phyloP scores from a whole-genome alignment of 2,797 vertebrate genomes.

The Pantherophis alleghaniensis region DNA sequence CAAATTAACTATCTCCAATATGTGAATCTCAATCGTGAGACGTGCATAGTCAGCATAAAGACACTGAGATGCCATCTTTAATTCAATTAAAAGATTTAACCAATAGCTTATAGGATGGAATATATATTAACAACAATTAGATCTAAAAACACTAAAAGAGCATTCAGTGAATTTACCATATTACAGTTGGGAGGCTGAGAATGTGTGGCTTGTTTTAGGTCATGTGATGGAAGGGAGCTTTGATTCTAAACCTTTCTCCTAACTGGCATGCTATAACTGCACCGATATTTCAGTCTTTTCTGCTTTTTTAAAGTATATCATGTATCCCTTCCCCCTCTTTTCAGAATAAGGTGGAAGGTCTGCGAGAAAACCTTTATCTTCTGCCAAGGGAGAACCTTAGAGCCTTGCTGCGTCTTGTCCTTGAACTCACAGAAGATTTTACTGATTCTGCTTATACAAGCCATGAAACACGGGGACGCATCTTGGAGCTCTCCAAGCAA shows the following conservation, averaged over 20 bases:
- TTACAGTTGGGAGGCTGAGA: not conserved
- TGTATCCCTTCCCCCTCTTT: constrained; percentile 14
- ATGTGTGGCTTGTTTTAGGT: not conserved
- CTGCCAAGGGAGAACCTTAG: constrained; percentile 83
- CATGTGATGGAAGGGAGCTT: not conserved
- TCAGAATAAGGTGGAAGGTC: constrained; percentile 86
- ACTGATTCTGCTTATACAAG: constrained; percentile 97
- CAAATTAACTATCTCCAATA: not conserved
- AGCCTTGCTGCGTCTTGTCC: constrained; percentile 83
- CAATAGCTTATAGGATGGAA: not conserved
- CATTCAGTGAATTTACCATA: not conserved
- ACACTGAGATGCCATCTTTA: not conserved
- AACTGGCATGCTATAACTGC: not conserved
- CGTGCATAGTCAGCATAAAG: not conserved
- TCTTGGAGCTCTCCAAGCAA: constrained; percentile 87
- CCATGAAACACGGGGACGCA: constrained; percentile 92
- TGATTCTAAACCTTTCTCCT: not conserved
- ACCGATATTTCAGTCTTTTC: not conserved
- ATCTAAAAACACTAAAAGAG: not conserved
- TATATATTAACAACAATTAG: not conserved
- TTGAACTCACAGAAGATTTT: constrained; percentile 95
- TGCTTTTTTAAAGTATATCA: not conserved
- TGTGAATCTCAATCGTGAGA: not conserved
- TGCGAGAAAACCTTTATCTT: constrained; percentile 86
- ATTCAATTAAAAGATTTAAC: not conserved